These are phyloP conservation scores for Apoda limacodes DNA, from an alignment of 2,888 invertebrate genomes.

Conservation along the genomic window DNA sequence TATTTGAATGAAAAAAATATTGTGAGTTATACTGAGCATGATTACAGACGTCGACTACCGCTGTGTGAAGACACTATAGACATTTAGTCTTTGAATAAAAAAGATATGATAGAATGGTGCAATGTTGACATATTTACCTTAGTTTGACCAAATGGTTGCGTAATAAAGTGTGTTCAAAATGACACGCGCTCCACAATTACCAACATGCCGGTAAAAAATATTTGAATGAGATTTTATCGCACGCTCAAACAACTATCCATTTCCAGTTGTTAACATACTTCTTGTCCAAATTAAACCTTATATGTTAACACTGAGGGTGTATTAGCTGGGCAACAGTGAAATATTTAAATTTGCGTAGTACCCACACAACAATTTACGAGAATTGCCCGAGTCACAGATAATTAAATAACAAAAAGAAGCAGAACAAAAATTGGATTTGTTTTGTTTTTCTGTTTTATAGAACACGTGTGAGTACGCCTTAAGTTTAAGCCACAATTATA, in stretches of 20 bases:
- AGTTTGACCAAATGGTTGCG: constrained; percentile 27
- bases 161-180: constrained; percentile 28
- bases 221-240: constrained; percentile 32
- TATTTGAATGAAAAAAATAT: no score
- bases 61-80: no score
- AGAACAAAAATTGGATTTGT: constrained; percentile 31
- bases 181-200: constrained; percentile 30
- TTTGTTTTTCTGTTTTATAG: constrained; percentile 32
- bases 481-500: no score
- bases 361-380: constrained; percentile 40
- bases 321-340: no score
- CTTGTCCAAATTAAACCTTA: no score
- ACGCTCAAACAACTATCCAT: constrained; percentile 6
- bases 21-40: no score
- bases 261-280: no score
- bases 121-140: constrained; percentile 24
- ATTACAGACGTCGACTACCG: no score
- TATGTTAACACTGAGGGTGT: not conserved
- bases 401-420: constrained; percentile 55
- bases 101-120: no score
- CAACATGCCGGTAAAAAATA: constrained; percentile 28
- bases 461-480: constrained; percentile 20
- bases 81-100: no score
- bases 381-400: constrained; percentile 45
- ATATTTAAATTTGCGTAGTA: constrained; percentile 13